A percentile compares a stretch with the other conserved stretches of the same genome.
phyloP scores from a whole-genome alignment of 2,888 invertebrate genomes.

The Drosophila parthenogenetica region DNA sequence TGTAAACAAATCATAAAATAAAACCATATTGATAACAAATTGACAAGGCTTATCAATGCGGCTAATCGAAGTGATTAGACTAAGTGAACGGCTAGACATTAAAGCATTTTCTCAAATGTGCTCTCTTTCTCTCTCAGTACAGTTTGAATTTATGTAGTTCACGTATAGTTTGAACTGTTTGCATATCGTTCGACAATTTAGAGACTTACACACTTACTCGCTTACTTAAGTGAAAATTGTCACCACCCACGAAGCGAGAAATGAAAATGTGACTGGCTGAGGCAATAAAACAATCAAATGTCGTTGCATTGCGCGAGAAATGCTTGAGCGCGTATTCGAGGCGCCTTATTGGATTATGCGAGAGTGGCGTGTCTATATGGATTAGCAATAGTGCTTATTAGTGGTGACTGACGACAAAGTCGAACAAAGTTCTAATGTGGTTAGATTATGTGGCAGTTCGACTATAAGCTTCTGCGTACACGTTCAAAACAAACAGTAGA shows the following conservation, averaged over 20 bases:
- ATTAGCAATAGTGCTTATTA: slow-evolving; percentile 56
- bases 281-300: slow-evolving; percentile 73
- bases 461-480: slow-evolving; percentile 17
- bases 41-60: slow-evolving; percentile 56
- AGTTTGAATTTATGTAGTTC: slow-evolving; percentile 14
- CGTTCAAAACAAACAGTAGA: slow-evolving; percentile 13
- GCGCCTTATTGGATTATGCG: slow-evolving; percentile 72
- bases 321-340: slow-evolving; percentile 32
- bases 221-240: slow-evolving; percentile 14
- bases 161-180: slow-evolving; percentile 22
- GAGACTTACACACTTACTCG: neutral
- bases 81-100: slow-evolving; percentile 14
- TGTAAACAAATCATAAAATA: slow-evolving; percentile 68
- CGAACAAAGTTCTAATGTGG: slow-evolving; percentile 11
- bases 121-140: neutral
- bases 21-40: slow-evolving; percentile 53
- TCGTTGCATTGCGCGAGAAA: slow-evolving; percentile 45
- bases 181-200: slow-evolving; percentile 44
- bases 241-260: slow-evolving; percentile 40
- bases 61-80: slow-evolving; percentile 69
- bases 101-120: slow-evolving; percentile 2
- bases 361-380: slow-evolving; percentile 63
- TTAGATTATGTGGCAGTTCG: slow-evolving; percentile 48
- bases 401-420: slow-evolving; percentile 33
- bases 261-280: slow-evolving; percentile 53